Conservation (phyloP, 2,888 invertebrate genomes). For the Stictocephala bisonia region DNA sequence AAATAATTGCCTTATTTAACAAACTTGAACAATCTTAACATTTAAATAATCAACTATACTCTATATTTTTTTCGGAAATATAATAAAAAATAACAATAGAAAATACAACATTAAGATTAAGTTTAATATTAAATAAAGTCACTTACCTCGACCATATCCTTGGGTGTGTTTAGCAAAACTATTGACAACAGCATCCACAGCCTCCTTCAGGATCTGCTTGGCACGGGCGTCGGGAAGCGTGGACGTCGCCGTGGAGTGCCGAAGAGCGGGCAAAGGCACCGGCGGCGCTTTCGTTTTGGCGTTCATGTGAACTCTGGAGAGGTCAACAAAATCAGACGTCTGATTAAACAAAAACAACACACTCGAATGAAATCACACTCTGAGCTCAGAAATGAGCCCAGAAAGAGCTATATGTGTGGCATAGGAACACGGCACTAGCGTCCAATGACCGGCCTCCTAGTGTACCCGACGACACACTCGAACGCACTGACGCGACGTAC, state of each 20-base stretch:
- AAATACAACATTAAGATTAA: background rate
- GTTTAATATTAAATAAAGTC: too few species aligned
- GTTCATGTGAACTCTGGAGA: slow-evolving; percentile 51
- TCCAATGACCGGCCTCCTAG: slow-evolving; percentile 39
- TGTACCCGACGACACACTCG: slow-evolving; percentile 35
- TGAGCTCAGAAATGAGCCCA: slow-evolving; percentile 48
- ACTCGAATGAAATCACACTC: slow-evolving; percentile 41
- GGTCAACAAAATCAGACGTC: slow-evolving; percentile 42
- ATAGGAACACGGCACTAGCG: slow-evolving; percentile 49
- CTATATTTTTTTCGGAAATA: too few species aligned
- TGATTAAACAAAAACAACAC: slow-evolving; percentile 43
- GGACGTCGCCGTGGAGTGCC: slow-evolving; percentile 44
- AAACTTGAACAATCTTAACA: too few species aligned
- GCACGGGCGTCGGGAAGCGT: slow-evolving; percentile 68
- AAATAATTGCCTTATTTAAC: too few species aligned
- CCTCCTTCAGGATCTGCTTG: slow-evolving; percentile 73
- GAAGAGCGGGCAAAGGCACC: slow-evolving; percentile 48
- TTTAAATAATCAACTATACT: too few species aligned
- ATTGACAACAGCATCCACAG: slow-evolving; percentile 79
- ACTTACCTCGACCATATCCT: slow-evolving; percentile 75
- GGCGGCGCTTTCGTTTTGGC: slow-evolving; percentile 55
- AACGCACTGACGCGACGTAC: slow-evolving; percentile 40
- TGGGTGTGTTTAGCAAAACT: slow-evolving; percentile 79
- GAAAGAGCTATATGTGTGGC: slow-evolving; percentile 46
- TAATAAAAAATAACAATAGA: background rate